Evolutionary conservation across 2,888 invertebrate species (phyloP).

Genomic region (Phasia obesa): DNA sequence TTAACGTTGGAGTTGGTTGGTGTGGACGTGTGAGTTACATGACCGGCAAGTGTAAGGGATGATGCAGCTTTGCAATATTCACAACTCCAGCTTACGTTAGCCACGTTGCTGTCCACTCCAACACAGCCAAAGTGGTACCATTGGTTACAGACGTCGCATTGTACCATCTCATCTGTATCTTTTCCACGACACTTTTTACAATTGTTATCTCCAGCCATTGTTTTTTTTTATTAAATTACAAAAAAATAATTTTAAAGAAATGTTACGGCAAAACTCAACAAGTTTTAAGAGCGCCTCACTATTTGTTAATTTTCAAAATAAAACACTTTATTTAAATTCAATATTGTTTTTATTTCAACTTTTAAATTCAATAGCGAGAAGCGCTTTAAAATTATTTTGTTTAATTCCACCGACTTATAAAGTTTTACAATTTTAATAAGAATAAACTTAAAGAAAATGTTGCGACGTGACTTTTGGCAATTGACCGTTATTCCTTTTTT

Average conservation of each 20-base stretch:
- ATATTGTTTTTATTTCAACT: no score
- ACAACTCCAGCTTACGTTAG: conserved; percentile 11
- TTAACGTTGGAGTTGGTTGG: background rate
- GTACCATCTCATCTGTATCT: conserved; percentile 26
- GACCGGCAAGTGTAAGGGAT: background rate
- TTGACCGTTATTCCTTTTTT: background rate
- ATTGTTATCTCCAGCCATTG: conserved; percentile 4
- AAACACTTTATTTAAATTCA: background rate
- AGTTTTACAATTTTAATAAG: conserved; percentile 5
- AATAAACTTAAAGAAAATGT: background rate
- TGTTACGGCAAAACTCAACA: background rate
- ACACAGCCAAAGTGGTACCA: conserved; percentile 22
- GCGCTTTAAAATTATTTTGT: conserved; percentile 1
- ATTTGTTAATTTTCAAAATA: no score
- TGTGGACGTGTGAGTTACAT: background rate
- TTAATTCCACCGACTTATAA: conserved; percentile 2
- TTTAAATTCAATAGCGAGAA: conserved; percentile 16
- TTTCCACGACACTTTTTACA: conserved; percentile 3
- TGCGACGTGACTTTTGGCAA: conserved; percentile 1
- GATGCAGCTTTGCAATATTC: background rate
- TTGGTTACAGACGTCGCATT: conserved; percentile 19
- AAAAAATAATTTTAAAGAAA: conserved; percentile 2
- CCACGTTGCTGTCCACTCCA: background rate
- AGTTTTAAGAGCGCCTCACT: no score
- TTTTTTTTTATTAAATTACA: background rate